Evolutionary conservation across 35 echinoderm and acorn worm genomes (phyloP), one percentile per base, ranked within the genome.

Genomic region (Anneissia japonica): DNA sequence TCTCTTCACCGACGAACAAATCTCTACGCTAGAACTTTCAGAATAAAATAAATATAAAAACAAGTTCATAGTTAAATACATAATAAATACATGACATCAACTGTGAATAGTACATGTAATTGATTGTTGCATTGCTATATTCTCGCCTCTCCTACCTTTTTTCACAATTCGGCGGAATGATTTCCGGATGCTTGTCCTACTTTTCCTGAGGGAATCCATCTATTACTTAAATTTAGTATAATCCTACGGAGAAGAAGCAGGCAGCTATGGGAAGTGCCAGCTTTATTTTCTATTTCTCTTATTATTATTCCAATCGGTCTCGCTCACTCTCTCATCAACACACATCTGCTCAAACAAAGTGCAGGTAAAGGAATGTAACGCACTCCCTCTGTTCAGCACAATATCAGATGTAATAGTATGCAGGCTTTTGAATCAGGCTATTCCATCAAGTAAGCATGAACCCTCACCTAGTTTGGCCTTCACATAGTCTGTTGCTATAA

Each of bases 401-500:
- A 64, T 64, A 64, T 9, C 10, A 23, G 26, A 64, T 64, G 26
- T 64, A 9, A 19, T 2, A 64, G 51, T 64, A 23, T 23, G 2
- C 1, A 23, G 11, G 2, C 26, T 64, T 43, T 43, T 43, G 14
- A 43, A 43, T 43, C 40, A 43, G 51, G 51, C 51, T 64, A 9
- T 64, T 64, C 51, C 51, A 64, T 64, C 51, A 64, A 64, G 5
- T 23, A 23, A n/a, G n/a, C n/a, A n/a, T n/a, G n/a, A 19, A 23
- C 51, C 21, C 19, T 64, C 21, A 64, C 10, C 7, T 12, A 64
- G 51, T 19, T 2, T 64, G 51, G 51, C 51, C 51, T 64, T 64
- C 51, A 64, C 51, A 64, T n/a, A n/a, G n/a, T 64, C 51, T 64
- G 51, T 64, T 64, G 51, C 51, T 64, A 64, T 64, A 64, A 64